Evolutionary conservation across 2,797 vertebrate genomes (phyloP), one percentile per base, ranked within the genome.

Genomic region (Orientallactaga sibirica): DNA sequence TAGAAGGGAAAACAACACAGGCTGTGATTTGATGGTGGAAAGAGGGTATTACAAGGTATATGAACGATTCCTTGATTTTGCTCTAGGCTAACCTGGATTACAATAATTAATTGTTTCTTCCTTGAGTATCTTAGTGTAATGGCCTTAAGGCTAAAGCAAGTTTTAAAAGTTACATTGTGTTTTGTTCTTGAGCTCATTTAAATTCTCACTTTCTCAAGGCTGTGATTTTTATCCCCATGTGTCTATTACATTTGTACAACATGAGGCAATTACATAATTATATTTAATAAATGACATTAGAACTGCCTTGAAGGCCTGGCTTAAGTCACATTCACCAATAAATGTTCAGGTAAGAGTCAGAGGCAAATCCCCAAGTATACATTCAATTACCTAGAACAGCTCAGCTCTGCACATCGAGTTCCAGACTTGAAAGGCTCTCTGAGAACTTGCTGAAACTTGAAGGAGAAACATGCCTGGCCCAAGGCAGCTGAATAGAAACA

Each of bases 401-500:
- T 84, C 24, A 19, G 62, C 33, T 90, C 79, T 22, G 24, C 6
- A 86, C 14, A 33, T 7, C 29, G 52, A 85, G 22, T 37, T 83
- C 58, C 33, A 71, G 58, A 68, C 61, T n/a, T 87, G 15, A 1
- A 80, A 74, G 20, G 66, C 16, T 80, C 86, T 82, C 75, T 92
- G 41, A 82, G 66, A 61, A 91, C 12, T 82, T 88, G 58, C 52
- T 75, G 29, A 91, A 89, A 68, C 80, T 83, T 64, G 81, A 76
- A 20, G 48, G n/a, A 58, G 10, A 70, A 91, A 81, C 27, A 9
- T 29, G 3, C 3, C 67, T 58, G 22, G 15, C 64, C 37, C 77
- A 86, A 83, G 18, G n/a, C 41, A 87, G 24, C 20, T 48, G 20
- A 83, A 52, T 37, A 24, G 27, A 91, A 90, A 55, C n/a, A 12